Evolutionary conservation across 2,113 vertebrate species (phyloP).

Genomic region (Phylloscopus trochiloides): DNA sequence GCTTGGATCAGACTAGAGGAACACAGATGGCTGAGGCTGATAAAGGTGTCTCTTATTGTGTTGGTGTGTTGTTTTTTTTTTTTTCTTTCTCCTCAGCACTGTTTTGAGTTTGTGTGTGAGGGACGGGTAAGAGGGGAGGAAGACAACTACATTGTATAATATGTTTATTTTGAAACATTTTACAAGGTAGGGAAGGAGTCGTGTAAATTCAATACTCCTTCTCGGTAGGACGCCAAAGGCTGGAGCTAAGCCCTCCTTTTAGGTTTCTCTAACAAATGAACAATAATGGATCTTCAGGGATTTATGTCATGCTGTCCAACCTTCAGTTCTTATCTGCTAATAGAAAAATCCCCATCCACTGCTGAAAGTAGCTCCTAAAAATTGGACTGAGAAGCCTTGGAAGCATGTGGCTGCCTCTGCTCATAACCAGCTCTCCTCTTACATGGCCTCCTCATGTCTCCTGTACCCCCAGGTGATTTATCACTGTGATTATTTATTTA

Average conservation of each 20-base stretch:
- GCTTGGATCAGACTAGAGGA: conserved; percentile 64
- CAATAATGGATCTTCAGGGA: not conserved
- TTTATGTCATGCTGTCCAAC: not conserved
- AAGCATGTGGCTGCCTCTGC: not conserved
- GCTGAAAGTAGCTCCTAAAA: not conserved
- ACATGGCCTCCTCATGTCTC: rapidly evolving
- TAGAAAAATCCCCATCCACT: not conserved
- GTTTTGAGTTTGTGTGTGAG: not conserved
- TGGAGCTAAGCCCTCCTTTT: conserved; percentile 26
- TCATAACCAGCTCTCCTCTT: not conserved
- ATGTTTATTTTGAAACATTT: conserved; percentile 40
- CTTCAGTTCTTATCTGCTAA: conserved; percentile 17
- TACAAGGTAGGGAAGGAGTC: not conserved
- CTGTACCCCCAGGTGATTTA: not conserved
- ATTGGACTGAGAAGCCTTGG: not conserved
- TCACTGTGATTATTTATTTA: not conserved
- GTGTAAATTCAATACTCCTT: not conserved
- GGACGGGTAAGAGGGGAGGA: not conserved
- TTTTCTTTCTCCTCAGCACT: not conserved
- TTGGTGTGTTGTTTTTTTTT: not conserved
- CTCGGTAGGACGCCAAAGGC: not conserved
- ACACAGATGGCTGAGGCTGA: conserved; percentile 77
- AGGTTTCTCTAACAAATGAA: conserved; percentile 30
- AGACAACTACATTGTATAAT: not conserved
- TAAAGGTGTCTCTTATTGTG: conserved; percentile 73